phyloP scores from a whole-genome alignment of 2,113 vertebrate species.

The Sclerurus mexicanus region DNA sequence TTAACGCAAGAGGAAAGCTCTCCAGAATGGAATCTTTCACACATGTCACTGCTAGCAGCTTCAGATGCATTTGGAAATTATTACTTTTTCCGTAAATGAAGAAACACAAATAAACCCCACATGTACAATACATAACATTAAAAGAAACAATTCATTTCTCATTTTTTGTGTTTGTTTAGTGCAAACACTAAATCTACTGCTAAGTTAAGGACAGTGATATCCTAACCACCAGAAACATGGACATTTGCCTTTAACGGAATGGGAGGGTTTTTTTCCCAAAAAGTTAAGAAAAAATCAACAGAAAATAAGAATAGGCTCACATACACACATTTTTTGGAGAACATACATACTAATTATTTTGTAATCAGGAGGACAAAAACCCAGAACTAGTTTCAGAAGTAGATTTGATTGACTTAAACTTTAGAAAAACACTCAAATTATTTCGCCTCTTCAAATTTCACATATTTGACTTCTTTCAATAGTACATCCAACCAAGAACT shows the following conservation, averaged over 20 bases:
- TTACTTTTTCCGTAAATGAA: background rate
- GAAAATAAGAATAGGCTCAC: background rate
- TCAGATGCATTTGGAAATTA: background rate
- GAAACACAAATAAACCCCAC: background rate
- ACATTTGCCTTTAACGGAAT: background rate
- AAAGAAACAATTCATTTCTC: fast-evolving
- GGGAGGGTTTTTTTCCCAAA: background rate
- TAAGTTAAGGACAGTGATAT: background rate
- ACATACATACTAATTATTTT: background rate
- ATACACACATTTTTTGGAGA: background rate
- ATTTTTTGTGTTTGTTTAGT: background rate
- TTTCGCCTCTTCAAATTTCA: background rate
- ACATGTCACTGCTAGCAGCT: background rate
- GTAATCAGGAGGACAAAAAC: background rate
- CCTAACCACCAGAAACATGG: background rate
- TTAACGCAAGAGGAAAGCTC: background rate
- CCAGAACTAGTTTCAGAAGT: background rate
- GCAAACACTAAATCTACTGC: background rate
- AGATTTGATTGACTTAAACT: background rate
- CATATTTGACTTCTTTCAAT: background rate
- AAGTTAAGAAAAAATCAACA: background rate
- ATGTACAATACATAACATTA: fast-evolving
- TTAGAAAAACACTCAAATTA: fast-evolving
- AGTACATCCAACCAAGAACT: background rate
- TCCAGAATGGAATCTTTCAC: background rate